These are phyloP conservation scores for Cyphomyrus discorhynchus DNA, from an alignment of 2,113 vertebrate species.

Conservation along the genomic window DNA sequence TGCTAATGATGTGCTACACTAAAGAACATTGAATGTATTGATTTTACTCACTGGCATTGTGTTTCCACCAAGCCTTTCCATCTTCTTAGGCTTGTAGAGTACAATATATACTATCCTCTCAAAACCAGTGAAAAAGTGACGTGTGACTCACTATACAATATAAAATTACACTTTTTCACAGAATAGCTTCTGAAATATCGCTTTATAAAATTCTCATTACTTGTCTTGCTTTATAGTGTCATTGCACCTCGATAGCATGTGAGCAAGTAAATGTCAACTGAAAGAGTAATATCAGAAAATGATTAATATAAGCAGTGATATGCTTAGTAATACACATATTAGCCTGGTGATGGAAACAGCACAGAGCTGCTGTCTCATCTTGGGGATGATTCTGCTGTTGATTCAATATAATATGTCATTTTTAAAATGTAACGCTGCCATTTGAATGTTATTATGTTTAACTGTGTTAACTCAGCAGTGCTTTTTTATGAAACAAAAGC, in stretches of 20 bases:
- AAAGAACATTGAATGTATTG: neutral
- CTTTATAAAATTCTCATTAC: neutral
- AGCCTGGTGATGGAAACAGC: neutral
- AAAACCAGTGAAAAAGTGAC: neutral
- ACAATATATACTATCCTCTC: neutral
- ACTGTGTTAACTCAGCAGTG: neutral
- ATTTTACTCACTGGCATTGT: neutral
- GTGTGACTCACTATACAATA: neutral
- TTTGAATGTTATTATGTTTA: neutral
- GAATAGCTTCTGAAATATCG: neutral
- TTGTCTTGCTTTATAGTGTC: neutral
- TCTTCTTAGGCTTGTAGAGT: neutral
- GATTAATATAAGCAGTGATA: neutral
- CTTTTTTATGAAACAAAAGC: neutral
- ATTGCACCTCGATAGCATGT: neutral
- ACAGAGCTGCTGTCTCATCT: neutral
- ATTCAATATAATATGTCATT: neutral
- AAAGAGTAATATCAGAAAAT: neutral
- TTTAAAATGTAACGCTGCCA: neutral
- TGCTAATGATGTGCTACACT: neutral
- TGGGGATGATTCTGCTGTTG: neutral
- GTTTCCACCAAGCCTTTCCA: neutral
- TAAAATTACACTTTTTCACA: neutral
- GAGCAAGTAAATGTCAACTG: neutral
- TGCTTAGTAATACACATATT: neutral